Evolutionary conservation across 2,888 invertebrate genomes (phyloP), one percentile per base, ranked within the genome.

Genomic region (Nomada fucata): DNA sequence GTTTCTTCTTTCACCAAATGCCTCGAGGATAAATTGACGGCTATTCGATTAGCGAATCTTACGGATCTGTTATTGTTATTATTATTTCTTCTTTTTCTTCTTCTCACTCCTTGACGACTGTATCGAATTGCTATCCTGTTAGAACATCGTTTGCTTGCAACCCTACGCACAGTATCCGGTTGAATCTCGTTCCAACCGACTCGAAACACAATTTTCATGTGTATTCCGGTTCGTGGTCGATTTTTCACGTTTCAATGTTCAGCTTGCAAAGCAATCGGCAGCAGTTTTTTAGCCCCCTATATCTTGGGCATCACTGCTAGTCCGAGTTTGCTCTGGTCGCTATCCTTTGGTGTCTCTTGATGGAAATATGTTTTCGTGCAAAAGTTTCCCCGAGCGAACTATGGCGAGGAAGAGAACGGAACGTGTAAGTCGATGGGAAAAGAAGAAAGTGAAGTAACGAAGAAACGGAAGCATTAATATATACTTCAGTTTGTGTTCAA

Each of bases 121-220:
- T 36, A 36, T 36, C 36, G 36, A 36, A 36, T 36, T 36, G 36
- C 36, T 36, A 7, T 79, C 53, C 7, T n/a, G 53, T 65, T 13
- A 70, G 60, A 26, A 70, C n/a, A n/a, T 50, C 10, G 65, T 78
- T 78, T 70, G 59, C 69, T 76, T 82, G 61, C 64, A 65, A 84
- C 82, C 65, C 74, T 71, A 57, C 61, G 70, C 76, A 59, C 26
- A n/a, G 47, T 70, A 86, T 86, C 86, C 81, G 79, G 86, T 86
- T 86, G 76, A 11, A 86, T 79, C 86, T 67, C 23, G 86, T 76
- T 81, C 36, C 20, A 55, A 55, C 70, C 61, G 55, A 53, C 20
- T 13, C 5, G 47, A 53, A 50, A 60, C 44, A 52, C 15, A 71
- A 55, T 74, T 86, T 85, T 82, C 52, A 50, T 23, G 68, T 61